Evolutionary conservation across 2,113 vertebrate species (phyloP), one percentile per base, ranked within the genome.

Genomic region (Setophaga coronata): DNA sequence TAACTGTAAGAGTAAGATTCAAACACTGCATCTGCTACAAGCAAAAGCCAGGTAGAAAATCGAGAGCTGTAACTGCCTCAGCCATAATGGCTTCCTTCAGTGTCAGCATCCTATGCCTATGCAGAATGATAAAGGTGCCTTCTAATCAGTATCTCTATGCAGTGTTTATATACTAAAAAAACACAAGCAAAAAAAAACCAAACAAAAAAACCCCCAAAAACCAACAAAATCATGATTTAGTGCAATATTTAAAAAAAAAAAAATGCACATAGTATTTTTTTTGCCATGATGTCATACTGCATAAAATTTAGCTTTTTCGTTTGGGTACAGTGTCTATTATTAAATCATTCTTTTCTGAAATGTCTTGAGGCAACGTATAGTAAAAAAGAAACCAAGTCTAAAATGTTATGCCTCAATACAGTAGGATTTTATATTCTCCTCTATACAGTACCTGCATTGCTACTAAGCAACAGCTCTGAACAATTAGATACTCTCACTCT

Each of bases 271-370:
- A 40, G 4, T 40, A 31, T 5, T 5, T 42, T n/a, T 29, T 64
- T 38, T 36, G 21, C 8, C 14, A 51, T 20, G 0, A 31, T 19
- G 9, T 67, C 48, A 40, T 28, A 60, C 0, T 4, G 4, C 26
- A 33, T 14, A 5, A 57, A 71, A 62, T 78, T 29, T 10, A 48
- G 15, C 17, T 76, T 78, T 60, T 88, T 42, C 25, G 21, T 45
- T 54, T 71, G 10, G 12, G 19, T 31, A 66, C 9, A 28, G 5
- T 6, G 9, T 21, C 33, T 40, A 14, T 28, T 66, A 81, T 56
- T 66, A 48, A 65, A 26, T 50, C 6, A 42, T 23, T 77, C 9
- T 81, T 58, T 86, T 54, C 60, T 56, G 29, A 81, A 84, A 53
- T 12, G 7, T 12, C n/a, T 69, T 48, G 19, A 65, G n/a, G 50